Conservation (phyloP, 1,140 invertebrate genomes). For the Platyura marginata region DNA sequence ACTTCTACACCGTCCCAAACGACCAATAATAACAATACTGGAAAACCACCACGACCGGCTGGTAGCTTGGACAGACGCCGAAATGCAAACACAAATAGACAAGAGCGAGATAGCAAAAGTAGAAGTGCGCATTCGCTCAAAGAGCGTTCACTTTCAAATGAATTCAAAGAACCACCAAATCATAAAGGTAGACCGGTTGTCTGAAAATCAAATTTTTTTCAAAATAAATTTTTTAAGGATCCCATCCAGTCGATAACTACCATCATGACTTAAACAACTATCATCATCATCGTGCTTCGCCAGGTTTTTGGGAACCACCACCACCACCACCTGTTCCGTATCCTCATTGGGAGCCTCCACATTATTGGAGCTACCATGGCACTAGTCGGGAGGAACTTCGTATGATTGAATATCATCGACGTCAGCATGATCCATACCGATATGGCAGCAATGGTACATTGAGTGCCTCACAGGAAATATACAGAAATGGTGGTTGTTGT, state of each 20-base stretch:
- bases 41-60: conserved; percentile 4
- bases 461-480: conserved; percentile 11
- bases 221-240: too few relatives aligned
- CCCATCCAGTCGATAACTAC: too few relatives aligned
- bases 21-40: neutral
- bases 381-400: conserved; percentile 5
- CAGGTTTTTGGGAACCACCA: conserved; percentile 3
- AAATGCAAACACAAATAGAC: conserved; percentile 23
- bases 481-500: conserved; percentile 12
- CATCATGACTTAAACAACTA: neutral
- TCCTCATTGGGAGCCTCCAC: conserved; percentile 9
- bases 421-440: conserved; percentile 7
- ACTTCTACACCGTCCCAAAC: conserved; percentile 4
- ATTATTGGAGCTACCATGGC: conserved; percentile 15
- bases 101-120: conserved; percentile 32
- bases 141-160: conserved; percentile 15
- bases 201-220: neutral
- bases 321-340: conserved; percentile 1
- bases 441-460: conserved; percentile 9
- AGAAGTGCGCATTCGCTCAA: conserved; percentile 30
- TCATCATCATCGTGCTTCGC: neutral
- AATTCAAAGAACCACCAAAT: neutral
- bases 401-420: conserved; percentile 6
- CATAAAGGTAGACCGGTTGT: neutral
- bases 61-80: conserved; percentile 31